Evolutionary conservation across 2,888 invertebrate species (phyloP).

Genomic region (Plagodis pulveraria): DNA sequence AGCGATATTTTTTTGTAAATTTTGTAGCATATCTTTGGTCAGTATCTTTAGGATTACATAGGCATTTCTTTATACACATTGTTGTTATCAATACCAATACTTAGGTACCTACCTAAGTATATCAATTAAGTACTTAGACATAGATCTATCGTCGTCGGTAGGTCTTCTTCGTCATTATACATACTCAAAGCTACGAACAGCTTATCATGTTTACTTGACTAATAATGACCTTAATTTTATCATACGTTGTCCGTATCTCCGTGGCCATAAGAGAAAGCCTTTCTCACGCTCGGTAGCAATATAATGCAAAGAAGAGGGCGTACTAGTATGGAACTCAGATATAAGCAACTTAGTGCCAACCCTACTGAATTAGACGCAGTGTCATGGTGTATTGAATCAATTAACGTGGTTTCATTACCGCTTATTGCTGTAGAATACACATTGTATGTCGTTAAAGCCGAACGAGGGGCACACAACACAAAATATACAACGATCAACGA

Average conservation of each 20-base stretch:
- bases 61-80: too few species aligned
- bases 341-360: slow-evolving; percentile 58
- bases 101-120: too few species aligned
- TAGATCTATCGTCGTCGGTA: background rate
- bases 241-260: slow-evolving; percentile 48
- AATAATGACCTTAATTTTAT: slow-evolving; percentile 14
- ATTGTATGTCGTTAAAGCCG: slow-evolving; percentile 58
- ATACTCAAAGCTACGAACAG: background rate
- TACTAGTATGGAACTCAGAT: slow-evolving; percentile 55
- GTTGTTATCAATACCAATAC: too few species aligned
- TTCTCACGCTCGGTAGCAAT: slow-evolving; percentile 54
- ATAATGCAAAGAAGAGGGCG: slow-evolving; percentile 51
- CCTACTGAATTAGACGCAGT: slow-evolving; percentile 50
- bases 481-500: slow-evolving; percentile 65
- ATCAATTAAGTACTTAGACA: background rate
- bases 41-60: too few species aligned
- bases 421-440: slow-evolving; percentile 55
- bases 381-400: slow-evolving; percentile 46
- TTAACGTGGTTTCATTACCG: slow-evolving; percentile 48
- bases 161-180: background rate
- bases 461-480: slow-evolving; percentile 68
- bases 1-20: too few species aligned
- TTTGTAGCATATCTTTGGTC: too few species aligned
- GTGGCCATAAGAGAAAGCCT: slow-evolving; percentile 57
- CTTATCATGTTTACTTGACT: slow-evolving; percentile 1